Conservation (phyloP, 1,140 invertebrate genomes). For the Macrocentrus cingulum region DNA sequence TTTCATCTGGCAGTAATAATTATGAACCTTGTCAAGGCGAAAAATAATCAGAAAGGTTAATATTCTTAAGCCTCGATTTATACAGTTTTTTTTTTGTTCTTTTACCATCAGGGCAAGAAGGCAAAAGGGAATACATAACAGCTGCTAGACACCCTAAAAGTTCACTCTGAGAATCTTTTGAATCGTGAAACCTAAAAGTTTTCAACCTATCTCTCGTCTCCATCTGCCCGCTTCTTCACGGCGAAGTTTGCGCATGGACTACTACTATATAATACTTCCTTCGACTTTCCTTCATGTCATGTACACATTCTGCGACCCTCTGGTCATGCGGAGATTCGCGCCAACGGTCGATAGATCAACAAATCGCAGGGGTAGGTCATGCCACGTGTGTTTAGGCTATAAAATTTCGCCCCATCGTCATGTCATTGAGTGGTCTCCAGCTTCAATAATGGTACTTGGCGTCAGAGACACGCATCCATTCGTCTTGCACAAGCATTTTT, state of each 20-base stretch:
- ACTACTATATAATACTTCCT: constrained; percentile 2
- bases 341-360: constrained; percentile 6
- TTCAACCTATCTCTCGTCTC: constrained; percentile 23
- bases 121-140: constrained; percentile 42
- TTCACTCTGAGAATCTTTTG: constrained; percentile 48
- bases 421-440: neutral
- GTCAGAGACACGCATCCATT: neutral
- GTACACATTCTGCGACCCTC: neutral
- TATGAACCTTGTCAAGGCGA: neutral
- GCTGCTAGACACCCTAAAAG: constrained; percentile 53
- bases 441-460: neutral
- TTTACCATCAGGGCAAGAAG: constrained; percentile 11
- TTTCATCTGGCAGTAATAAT: constrained; percentile 1
- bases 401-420: constrained; percentile 4
- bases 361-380: constrained; percentile 11
- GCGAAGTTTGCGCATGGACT: constrained; percentile 5
- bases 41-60: neutral
- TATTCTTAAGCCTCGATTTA: constrained; percentile 5
- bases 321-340: constrained; percentile 9
- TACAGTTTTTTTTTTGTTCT: constrained; percentile 1
- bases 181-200: constrained; percentile 39
- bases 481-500: neutral
- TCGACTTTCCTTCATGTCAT: neutral
- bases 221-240: constrained; percentile 15
- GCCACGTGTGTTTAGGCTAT: neutral